Evolutionary conservation across 2,888 invertebrate species (phyloP).

Genomic region (Epirrhoe tristata): DNA sequence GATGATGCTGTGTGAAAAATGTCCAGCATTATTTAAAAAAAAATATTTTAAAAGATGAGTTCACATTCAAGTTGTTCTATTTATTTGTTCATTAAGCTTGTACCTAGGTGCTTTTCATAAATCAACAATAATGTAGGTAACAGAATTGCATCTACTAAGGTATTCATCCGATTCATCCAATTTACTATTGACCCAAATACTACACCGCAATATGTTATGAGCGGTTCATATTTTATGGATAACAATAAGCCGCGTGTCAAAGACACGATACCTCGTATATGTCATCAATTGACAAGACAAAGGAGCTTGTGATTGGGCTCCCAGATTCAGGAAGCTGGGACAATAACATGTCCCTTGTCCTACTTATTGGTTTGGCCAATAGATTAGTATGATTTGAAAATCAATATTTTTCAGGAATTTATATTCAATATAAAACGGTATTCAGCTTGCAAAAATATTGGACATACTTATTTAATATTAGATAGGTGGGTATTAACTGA

Average conservation of each 20-base stretch:
- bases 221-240: conserved; percentile 46
- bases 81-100: neutral
- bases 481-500: conserved; percentile 8
- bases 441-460: neutral
- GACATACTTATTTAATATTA: neutral
- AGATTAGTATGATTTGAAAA: conserved; percentile 44
- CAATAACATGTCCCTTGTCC: conserved; percentile 55
- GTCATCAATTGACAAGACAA: conserved; percentile 63
- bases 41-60: no score
- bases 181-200: conserved; percentile 38
- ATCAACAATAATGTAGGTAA: neutral
- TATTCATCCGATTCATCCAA: conserved; percentile 34
- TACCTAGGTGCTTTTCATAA: neutral
- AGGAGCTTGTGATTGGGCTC: conserved; percentile 59
- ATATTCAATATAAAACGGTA: neutral
- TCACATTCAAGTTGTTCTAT: no score
- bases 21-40: no score
- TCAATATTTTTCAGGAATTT: conserved; percentile 28
- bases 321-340: conserved; percentile 46
- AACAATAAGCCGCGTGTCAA: conserved; percentile 46
- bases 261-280: conserved; percentile 51
- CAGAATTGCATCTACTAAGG: conserved; percentile 16
- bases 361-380: conserved; percentile 44
- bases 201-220: conserved; percentile 41
- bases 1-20: no score